Conservation (phyloP, 2,113 vertebrate species). For the Cricetomys ansorgei region DNA sequence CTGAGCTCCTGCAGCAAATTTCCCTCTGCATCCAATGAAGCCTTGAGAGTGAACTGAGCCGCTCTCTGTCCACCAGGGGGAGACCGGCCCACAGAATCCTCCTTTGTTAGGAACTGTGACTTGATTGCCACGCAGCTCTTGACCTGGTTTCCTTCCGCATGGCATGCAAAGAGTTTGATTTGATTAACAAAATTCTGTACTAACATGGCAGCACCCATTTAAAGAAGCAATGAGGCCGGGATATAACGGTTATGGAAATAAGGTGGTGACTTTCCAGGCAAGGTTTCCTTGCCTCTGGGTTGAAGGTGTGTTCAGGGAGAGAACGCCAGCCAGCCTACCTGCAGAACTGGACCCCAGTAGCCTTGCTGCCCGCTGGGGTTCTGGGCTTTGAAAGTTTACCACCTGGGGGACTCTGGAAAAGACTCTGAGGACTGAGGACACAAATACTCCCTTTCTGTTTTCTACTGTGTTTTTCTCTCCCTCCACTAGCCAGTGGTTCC, state of each 20-base stretch:
- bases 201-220: conserved; percentile 3
- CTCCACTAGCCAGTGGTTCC: neutral
- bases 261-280: neutral
- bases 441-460: neutral
- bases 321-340: neutral
- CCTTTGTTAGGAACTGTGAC: neutral
- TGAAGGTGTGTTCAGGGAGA: neutral
- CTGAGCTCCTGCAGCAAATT: neutral
- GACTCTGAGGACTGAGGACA: neutral
- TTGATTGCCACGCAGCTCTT: neutral
- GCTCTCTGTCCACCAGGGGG: conserved; percentile 69
- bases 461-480: neutral
- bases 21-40: accelerated
- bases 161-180: neutral
- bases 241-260: neutral
- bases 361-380: neutral
- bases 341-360: neutral
- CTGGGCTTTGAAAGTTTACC: neutral
- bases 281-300: too few relatives aligned
- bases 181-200: neutral
- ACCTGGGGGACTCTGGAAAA: conserved; percentile 33
- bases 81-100: conserved; percentile 41
- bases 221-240: neutral
- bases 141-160: neutral
- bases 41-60: neutral